Conservation (phyloP, 2,113 vertebrate species). For the Camelus bactrianus region DNA sequence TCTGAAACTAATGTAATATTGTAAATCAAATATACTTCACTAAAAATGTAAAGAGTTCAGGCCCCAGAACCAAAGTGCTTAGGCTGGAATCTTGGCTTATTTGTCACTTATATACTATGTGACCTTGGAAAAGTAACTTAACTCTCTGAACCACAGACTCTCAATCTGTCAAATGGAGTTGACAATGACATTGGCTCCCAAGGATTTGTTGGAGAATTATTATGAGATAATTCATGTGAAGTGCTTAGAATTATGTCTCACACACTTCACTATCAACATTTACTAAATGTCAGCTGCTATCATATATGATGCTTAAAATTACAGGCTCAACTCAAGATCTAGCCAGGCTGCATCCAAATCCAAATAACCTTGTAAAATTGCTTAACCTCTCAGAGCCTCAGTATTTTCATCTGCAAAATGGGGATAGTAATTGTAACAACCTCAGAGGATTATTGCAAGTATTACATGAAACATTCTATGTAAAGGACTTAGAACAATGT, state of each 20-base stretch:
- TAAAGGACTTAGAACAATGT: not conserved
- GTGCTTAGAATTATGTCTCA: conserved; percentile 5
- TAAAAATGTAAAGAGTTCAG: not conserved
- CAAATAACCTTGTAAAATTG: conserved; percentile 32
- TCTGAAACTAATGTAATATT: not conserved
- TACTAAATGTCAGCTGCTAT: not conserved
- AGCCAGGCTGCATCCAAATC: not conserved
- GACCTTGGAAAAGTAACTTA: not conserved
- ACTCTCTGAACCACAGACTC: not conserved
- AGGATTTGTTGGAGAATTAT: not conserved
- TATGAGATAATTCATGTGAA: conserved; percentile 4
- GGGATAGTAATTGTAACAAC: not conserved
- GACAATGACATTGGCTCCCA: not conserved
- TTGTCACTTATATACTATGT: conserved; percentile 9
- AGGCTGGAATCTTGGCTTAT: not conserved
- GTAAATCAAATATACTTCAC: not conserved
- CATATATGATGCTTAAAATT: conserved; percentile 21
- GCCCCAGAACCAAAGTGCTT: not conserved
- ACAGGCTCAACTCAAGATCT: not conserved
- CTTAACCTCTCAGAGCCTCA: not conserved
- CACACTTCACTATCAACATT: conserved; percentile 10
- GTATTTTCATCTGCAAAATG: conserved; percentile 26
- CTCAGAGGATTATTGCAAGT: not conserved
- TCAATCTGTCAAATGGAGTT: conserved; percentile 22
- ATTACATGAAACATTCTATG: conserved; percentile 1